Percentiles rank a stretch among this genome's conserved stretches.
Conservation (phyloP, 2,797 vertebrate genomes). For the Pangasius djambal region DNA sequence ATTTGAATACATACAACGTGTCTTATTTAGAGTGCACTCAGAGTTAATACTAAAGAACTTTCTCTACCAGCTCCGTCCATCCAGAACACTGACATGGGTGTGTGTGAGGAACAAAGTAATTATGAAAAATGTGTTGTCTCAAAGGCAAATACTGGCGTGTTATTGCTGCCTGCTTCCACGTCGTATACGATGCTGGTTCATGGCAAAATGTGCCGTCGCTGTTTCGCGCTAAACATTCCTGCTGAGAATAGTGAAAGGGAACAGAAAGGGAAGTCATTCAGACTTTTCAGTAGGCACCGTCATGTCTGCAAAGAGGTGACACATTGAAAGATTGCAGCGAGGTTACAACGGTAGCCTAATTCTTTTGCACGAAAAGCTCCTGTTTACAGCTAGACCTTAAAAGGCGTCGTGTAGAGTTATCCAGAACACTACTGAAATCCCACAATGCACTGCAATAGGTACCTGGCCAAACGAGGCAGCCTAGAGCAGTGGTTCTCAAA, state of each 20-base stretch:
- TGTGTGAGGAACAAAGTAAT: conserved; percentile 28
- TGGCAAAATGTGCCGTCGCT: not conserved
- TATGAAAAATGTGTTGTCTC: not conserved
- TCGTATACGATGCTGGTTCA: not conserved
- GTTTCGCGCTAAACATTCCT: not conserved
- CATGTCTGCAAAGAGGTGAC: not conserved
- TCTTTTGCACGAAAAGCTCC: not conserved
- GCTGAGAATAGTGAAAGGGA: not conserved
- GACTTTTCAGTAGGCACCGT: not conserved
- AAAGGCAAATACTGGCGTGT: not conserved
- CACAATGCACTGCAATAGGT: not conserved
- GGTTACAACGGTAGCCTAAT: not conserved
- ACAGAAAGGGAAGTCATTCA: not conserved
- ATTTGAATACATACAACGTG: no score
- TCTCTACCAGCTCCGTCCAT: not conserved
- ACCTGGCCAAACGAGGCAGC: not conserved
- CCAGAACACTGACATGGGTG: not conserved
- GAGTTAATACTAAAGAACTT: not conserved
- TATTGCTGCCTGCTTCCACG: not conserved
- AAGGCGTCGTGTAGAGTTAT: not conserved
- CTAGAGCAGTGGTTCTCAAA: not conserved
- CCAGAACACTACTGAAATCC: not conserved
- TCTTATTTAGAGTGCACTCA: not conserved
- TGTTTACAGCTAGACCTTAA: not conserved
- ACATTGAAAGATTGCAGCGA: not conserved